A percentile compares a stretch with the other conserved stretches of the same genome.
Conservation (phyloP, 2,888 invertebrate genomes). For the Ornithoptera alexandrae region DNA sequence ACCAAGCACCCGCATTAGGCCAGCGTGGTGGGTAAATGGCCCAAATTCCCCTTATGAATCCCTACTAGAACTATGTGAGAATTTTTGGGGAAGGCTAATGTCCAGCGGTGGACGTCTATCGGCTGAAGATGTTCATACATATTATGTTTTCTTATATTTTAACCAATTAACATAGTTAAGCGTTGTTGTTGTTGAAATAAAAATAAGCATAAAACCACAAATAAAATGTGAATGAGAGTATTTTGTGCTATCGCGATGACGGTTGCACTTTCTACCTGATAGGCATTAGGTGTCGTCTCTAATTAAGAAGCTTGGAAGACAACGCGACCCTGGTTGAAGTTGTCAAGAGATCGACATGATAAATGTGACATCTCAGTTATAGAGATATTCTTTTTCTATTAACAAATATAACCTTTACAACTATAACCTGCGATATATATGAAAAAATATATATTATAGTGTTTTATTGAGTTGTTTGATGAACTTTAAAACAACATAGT, state of each 20-base stretch:
- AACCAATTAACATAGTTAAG: too few relatives aligned
- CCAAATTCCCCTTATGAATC: too few relatives aligned
- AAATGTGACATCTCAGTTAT: not conserved
- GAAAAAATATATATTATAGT: not conserved
- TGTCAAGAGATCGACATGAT: not conserved
- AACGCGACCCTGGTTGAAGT: not conserved
- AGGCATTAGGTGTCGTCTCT: not conserved
- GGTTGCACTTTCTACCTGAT: not conserved
- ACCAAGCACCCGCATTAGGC: too few relatives aligned
- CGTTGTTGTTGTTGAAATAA: too few relatives aligned
- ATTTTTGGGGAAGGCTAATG: too few relatives aligned
- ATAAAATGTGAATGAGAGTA: not conserved
- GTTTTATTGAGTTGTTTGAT: not conserved
- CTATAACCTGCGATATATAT: not conserved
- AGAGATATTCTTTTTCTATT: not conserved
- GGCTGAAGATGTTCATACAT: too few relatives aligned
- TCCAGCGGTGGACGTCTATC: too few relatives aligned
- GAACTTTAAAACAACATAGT: conserved; percentile 13
- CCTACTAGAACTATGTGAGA: too few relatives aligned
- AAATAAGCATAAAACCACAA: not conserved
- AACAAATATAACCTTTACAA: not conserved
- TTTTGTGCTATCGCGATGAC: not conserved
- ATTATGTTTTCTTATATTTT: too few relatives aligned
- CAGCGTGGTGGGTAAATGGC: too few relatives aligned
- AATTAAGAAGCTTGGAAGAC: not conserved